Evolutionary conservation across 2,888 invertebrate genomes (phyloP).

Genomic region (Nipponacmea schrenckii): DNA sequence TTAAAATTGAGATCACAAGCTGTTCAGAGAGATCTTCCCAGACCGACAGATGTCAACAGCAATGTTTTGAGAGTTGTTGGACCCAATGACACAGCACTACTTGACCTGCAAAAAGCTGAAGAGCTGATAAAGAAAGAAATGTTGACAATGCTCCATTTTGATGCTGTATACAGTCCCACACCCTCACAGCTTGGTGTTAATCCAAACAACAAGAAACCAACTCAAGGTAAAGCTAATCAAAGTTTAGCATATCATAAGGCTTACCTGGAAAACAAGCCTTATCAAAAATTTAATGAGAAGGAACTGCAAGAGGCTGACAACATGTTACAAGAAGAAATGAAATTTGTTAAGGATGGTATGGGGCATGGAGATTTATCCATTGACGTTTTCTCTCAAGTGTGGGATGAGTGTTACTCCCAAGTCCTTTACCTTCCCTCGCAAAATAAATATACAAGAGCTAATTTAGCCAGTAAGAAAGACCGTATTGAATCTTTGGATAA

Average conservation of each 20-base stretch:
- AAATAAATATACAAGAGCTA: constrained; percentile 92
- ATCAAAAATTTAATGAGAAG: constrained; percentile 77
- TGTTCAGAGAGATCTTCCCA: constrained; percentile 85
- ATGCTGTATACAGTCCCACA: constrained; percentile 82
- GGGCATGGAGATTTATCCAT: constrained; percentile 91
- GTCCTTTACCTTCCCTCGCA: constrained; percentile 90
- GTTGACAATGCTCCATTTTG: constrained; percentile 93
- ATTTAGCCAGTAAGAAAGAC: constrained; percentile 95
- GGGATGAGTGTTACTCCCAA: constrained; percentile 96
- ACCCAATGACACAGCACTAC: constrained; percentile 79
- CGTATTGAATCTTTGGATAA: constrained; percentile 93
- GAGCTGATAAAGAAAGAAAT: constrained; percentile 96
- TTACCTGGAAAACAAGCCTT: constrained; percentile 88
- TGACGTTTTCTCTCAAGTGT: constrained; percentile 90
- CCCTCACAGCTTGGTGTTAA: constrained; percentile 58
- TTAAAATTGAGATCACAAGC: constrained; percentile 83
- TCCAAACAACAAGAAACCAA: constrained; percentile 52
- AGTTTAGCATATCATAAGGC: constrained; percentile 70
- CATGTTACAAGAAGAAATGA: constrained; percentile 78
- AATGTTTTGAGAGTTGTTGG: constrained; percentile 82
- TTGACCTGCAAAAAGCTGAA: constrained; percentile 91
- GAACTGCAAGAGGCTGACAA: constrained; percentile 57
- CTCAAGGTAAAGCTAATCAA: constrained; percentile 59
- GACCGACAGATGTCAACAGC: constrained; percentile 87
- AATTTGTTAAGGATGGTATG: constrained; percentile 91